phyloP scores from a whole-genome alignment of 1,140 invertebrate species.

The Hyposmocoma kahamanoa region DNA sequence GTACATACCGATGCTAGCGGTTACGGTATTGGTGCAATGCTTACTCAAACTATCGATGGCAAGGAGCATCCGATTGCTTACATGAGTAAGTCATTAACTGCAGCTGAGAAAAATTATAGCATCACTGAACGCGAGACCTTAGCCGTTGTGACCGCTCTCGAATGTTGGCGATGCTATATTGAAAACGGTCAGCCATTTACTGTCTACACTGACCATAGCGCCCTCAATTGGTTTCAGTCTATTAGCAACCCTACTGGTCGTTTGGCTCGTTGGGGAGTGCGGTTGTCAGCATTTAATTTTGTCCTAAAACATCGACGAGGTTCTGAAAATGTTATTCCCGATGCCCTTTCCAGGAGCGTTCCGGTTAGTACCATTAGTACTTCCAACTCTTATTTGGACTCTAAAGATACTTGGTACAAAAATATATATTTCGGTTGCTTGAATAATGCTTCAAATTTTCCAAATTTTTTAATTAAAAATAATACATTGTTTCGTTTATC shows the following conservation, averaged over 20 bases:
- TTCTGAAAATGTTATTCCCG: constrained; percentile 20
- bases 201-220: constrained; percentile 26
- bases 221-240: constrained; percentile 29
- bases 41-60: constrained; percentile 15
- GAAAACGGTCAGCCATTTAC: constrained; percentile 15
- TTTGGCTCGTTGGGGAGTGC: constrained; percentile 14
- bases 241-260: constrained; percentile 18
- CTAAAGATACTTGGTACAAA: constrained; percentile 6
- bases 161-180: constrained; percentile 20
- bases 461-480: constrained; percentile 9
- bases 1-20: constrained; percentile 21
- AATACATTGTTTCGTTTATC: constrained; percentile 1
- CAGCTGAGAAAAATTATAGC: constrained; percentile 5
- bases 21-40: constrained; percentile 22
- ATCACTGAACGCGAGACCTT: constrained; percentile 7
- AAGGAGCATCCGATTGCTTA: constrained; percentile 18
- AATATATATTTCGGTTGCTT: not conserved
- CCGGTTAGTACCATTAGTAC: not conserved
- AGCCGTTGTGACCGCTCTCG: constrained; percentile 8
- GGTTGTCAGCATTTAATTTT: constrained; percentile 21
- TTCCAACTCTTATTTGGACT: not conserved
- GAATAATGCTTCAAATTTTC: constrained; percentile 6
- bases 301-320: constrained; percentile 17
- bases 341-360: constrained; percentile 18
- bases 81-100: constrained; percentile 19